Evolutionary conservation across 2,113 vertebrate species (phyloP), one percentile per base, ranked within the genome.

Genomic region (Coptodon rendalli): DNA sequence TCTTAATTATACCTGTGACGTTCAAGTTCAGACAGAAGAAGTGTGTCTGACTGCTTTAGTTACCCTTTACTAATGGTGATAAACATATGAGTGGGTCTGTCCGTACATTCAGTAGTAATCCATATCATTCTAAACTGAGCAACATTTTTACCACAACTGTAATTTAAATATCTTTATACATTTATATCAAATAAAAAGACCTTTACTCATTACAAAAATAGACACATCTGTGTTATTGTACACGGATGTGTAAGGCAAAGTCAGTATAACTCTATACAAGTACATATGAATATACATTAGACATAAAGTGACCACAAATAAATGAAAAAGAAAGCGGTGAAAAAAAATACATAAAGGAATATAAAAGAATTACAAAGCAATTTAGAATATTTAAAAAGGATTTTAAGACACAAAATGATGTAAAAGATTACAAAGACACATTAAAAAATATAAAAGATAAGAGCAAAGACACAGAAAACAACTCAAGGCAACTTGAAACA

Each of bases 151-250:
- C 66, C 19, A 71, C 38, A 71, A 40, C 0, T 43, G 7, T 43
- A 22, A 9, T 71, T 71, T 43, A 24, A 40, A 24, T 43, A 16
- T 13, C 13, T 43, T 24, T 43, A 12, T 0, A 24, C 10, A 45
- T 73, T 73, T 45, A 9, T 27, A 22, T 27, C 22, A 73, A 73
- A 73, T 17, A 16, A 6, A 73, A 73, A 16, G 13, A 0, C 13
- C 17, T 45, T 71, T 45, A 45, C 13, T 71, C 2, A 0, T 45
- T 45, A 1, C 68, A 27, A 10, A 45, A 0, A 40, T 0, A 73
- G 19, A 16, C 5, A 0, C 2, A 5, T 45, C 38, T 45, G 38
- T 24, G 40, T 45, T 43, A 0, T 45, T 71, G 66, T 27, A 27
- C 40, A 45, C 8, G 0, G 22, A 45, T 45, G 22, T 45, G 13